Evolutionary conservation across 2,797 vertebrate species (phyloP).

Genomic region (Varecia variegata): DNA sequence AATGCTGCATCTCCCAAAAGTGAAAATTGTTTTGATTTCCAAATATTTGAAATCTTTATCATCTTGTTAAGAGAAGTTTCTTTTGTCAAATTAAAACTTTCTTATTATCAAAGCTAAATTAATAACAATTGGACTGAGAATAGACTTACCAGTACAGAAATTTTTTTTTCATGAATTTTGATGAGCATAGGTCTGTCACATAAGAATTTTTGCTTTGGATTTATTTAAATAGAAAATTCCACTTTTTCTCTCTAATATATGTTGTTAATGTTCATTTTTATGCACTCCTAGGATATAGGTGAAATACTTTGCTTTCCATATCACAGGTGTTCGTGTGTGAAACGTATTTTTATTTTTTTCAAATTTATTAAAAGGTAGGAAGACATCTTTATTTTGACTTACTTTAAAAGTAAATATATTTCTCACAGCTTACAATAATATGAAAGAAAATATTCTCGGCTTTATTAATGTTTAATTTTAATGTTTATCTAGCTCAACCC

Average conservation of each 20-base stretch:
- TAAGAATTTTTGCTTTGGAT: neutral
- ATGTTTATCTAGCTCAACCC: neutral
- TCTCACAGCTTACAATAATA: neutral
- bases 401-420: neutral
- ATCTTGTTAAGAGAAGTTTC: neutral
- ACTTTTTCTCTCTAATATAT: neutral
- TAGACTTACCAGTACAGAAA: neutral
- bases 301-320: neutral
- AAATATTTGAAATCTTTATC: neutral
- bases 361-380: neutral
- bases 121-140: neutral
- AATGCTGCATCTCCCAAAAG: neutral
- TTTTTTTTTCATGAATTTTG: neutral
- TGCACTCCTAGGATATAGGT: neutral
- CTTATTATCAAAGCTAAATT: neutral
- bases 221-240: neutral
- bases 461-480: neutral
- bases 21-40: neutral
- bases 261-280: neutral
- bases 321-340: neutral
- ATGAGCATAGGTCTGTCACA: neutral
- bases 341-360: neutral
- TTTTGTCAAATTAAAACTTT: neutral
- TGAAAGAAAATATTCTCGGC: neutral
- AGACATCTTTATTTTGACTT: neutral